Conservation (phyloP, 2,113 vertebrate genomes). For the human region GRCh38 chr15:62281501-62282000, state of each 20-base stretch:
- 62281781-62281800: background rate
- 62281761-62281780: constrained; percentile 3
- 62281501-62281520: background rate
- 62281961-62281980: too few species aligned
- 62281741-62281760: background rate
- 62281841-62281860: too few species aligned
- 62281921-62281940: too few species aligned
- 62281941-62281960: too few species aligned
- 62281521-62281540: background rate
- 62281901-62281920: too few species aligned
- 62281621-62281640: background rate
- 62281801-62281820: too few species aligned
- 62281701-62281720: background rate
- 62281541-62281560: background rate
- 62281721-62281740: background rate
- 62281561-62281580: background rate
- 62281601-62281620: background rate
- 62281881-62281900: too few species aligned
- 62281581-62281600: background rate
- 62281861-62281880: too few species aligned
- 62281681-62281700: background rate
- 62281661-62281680: background rate
- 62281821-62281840: too few species aligned
- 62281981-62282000: too few species aligned
- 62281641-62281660: background rate